Percentiles rank a stretch among this genome's conserved stretches.
phyloP scores from a whole-genome alignment of 1,140 invertebrate genomes.

The Saccostrea cuccullata region DNA sequence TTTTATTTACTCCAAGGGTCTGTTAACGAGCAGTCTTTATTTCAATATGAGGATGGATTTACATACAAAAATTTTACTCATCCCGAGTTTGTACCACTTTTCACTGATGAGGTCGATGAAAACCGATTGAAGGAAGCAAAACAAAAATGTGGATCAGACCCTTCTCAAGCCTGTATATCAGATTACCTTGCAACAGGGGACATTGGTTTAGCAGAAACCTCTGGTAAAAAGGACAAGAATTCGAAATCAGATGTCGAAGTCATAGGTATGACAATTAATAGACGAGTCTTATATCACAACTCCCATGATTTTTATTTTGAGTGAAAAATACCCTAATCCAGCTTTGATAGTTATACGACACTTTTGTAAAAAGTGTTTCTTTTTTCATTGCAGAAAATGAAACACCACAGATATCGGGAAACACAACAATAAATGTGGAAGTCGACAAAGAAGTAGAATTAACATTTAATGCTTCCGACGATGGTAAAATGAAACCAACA shows the following conservation, averaged over 20 bases:
- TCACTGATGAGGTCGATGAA: constrained; percentile 39
- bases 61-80: constrained; percentile 15
- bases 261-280: neutral
- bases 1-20: constrained; percentile 25
- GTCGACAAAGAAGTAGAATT: neutral
- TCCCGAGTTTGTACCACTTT: constrained; percentile 51
- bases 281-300: too few relatives aligned
- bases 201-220: constrained; percentile 29
- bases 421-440: neutral
- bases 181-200: constrained; percentile 52
- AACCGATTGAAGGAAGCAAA: neutral
- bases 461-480: constrained; percentile 16
- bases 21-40: constrained; percentile 29
- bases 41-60: constrained; percentile 36
- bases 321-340: too few relatives aligned
- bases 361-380: neutral
- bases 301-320: too few relatives aligned
- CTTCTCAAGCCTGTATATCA: constrained; percentile 41
- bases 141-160: constrained; percentile 37
- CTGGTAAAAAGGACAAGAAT: neutral
- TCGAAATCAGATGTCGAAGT: neutral
- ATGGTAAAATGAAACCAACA: neutral
- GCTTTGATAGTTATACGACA: neutral
- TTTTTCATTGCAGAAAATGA: neutral
- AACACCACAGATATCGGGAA: neutral